Evolutionary conservation across 2,113 vertebrate genomes (phyloP).

Genomic region (Cathartes aura): DNA sequence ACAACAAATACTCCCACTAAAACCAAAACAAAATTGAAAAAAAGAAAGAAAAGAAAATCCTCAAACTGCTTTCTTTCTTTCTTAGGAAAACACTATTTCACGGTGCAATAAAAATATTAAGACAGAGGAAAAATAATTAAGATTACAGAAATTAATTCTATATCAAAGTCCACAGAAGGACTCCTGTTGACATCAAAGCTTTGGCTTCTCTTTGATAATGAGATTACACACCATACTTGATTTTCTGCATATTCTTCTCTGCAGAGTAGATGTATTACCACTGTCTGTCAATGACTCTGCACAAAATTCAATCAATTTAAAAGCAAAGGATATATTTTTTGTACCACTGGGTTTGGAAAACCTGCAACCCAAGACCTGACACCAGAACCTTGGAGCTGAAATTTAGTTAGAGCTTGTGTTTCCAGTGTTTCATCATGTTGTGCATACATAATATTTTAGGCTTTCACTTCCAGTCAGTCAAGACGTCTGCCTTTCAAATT

Average conservation of each 20-base stretch:
- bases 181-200: constrained; percentile 41
- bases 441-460: background rate
- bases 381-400: background rate
- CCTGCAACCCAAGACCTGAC: background rate
- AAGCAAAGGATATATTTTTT: background rate
- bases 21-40: background rate
- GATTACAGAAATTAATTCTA: constrained; percentile 43
- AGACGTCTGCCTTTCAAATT: background rate
- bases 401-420: background rate
- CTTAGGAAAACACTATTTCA: background rate
- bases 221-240: constrained; percentile 24
- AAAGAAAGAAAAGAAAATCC: background rate
- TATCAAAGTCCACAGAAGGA: constrained; percentile 5
- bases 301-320: background rate
- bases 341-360: background rate
- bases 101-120: background rate
- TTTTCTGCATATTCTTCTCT: background rate
- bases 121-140: constrained; percentile 33
- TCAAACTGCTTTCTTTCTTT: background rate
- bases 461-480: background rate
- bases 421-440: background rate
- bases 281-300: background rate
- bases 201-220: constrained; percentile 36
- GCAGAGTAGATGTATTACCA: background rate
- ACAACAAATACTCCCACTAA: background rate